phyloP scores from a whole-genome alignment of 2,113 vertebrate genomes.

The Mobula hypostoma region DNA sequence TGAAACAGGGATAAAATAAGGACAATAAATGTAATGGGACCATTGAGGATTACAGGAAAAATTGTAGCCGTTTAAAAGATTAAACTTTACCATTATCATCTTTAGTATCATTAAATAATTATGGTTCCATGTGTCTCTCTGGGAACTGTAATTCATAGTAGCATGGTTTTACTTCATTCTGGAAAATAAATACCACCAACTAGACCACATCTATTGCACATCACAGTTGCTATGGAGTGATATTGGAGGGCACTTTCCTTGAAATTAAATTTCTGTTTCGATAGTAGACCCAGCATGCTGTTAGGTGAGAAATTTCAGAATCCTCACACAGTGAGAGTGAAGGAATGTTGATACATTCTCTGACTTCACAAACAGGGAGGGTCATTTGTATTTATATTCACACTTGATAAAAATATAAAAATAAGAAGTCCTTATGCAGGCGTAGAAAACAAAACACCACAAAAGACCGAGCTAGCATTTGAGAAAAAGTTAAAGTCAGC shows the following conservation, averaged over 20 bases:
- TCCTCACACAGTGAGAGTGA: background rate
- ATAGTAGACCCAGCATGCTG: background rate
- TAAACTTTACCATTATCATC: background rate
- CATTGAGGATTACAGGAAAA: background rate
- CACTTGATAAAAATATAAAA: background rate
- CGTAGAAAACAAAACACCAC: background rate
- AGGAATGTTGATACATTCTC: background rate
- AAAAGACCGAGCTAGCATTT: background rate
- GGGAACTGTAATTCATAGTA: background rate
- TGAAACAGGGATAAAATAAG: slow-evolving; percentile 14
- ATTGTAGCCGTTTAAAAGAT: slow-evolving; percentile 3
- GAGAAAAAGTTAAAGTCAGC: background rate
- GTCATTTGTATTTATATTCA: background rate
- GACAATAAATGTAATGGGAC: background rate
- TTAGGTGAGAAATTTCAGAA: background rate
- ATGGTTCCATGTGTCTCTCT: background rate
- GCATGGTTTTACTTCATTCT: background rate
- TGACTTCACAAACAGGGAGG: background rate
- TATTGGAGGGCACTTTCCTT: background rate
- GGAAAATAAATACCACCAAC: background rate
- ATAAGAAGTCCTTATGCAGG: background rate
- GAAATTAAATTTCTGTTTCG: background rate
- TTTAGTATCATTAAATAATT: background rate
- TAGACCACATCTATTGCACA: background rate
- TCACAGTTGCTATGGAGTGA: background rate